These are phyloP conservation scores for Syrrhaptes paradoxus DNA, from an alignment of 2,113 vertebrate species.

Conservation along the genomic window DNA sequence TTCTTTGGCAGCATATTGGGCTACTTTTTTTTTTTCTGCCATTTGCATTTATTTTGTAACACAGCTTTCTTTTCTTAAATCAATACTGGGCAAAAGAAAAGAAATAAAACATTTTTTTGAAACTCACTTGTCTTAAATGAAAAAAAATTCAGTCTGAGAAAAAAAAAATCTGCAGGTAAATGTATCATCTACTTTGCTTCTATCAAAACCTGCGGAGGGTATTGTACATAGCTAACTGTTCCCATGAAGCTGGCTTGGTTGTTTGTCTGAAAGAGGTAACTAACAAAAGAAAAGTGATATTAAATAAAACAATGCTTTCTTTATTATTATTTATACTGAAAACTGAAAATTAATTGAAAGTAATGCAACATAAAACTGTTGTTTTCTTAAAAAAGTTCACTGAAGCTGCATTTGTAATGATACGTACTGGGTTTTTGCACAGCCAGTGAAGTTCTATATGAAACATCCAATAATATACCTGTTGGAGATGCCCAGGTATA, in stretches of 20 bases:
- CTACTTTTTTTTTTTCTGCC: not conserved
- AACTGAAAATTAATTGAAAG: not conserved
- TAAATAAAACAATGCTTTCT: not conserved
- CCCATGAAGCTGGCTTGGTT: not conserved
- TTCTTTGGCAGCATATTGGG: not conserved
- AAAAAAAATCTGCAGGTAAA: not conserved
- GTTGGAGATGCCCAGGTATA: not conserved
- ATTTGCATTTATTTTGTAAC: not conserved
- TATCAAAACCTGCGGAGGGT: not conserved
- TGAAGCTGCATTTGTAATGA: not conserved
- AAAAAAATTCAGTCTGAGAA: not conserved
- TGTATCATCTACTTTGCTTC: not conserved
- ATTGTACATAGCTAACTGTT: not conserved
- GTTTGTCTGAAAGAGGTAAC: not conserved
- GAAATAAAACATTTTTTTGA: not conserved
- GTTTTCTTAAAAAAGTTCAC: not conserved
- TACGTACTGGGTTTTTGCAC: not conserved
- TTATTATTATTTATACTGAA: not conserved
- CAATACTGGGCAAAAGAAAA: not conserved
- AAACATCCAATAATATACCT: not conserved
- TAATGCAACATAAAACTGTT: not conserved
- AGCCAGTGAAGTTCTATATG: not conserved
- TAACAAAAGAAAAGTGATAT: not conserved
- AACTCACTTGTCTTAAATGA: not conserved
- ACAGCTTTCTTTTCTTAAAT: not conserved